A percentile compares a stretch with the other conserved stretches of the same genome.
phyloP scores from a whole-genome alignment of 2,113 vertebrate genomes.

The Bubalus kerabau region DNA sequence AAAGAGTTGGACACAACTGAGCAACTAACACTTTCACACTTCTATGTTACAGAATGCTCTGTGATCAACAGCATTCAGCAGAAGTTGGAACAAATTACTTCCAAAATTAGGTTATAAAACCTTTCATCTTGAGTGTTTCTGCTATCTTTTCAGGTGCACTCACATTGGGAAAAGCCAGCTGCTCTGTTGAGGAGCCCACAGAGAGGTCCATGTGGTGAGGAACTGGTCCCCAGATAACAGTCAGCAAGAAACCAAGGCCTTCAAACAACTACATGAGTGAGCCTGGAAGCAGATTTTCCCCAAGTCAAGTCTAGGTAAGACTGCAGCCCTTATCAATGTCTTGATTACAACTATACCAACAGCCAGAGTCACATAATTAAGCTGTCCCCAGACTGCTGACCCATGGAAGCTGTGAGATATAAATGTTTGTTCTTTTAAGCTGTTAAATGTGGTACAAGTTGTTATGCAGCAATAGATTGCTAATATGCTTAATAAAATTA shows the following conservation, averaged over 20 bases:
- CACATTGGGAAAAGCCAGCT: not conserved
- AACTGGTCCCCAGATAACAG: not conserved
- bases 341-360: not conserved
- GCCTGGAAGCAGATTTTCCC: not conserved
- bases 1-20: not conserved
- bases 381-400: not conserved
- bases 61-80: not conserved
- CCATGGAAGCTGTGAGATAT: not conserved
- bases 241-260: not conserved
- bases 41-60: not conserved
- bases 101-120: not conserved
- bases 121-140: not conserved
- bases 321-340: not conserved
- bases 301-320: not conserved
- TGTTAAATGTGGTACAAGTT: not conserved
- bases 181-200: not conserved
- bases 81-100: not conserved
- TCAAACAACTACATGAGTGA: not conserved
- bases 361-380: not conserved
- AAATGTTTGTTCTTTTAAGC: not conserved
- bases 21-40: not conserved
- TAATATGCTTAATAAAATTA: not conserved
- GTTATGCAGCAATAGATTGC: not conserved
- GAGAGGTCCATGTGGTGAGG: not conserved
- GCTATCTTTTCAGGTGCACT: not conserved